phyloP scores from a whole-genome alignment of 2,797 vertebrate species.

The Triplophysa bombifrons region DNA sequence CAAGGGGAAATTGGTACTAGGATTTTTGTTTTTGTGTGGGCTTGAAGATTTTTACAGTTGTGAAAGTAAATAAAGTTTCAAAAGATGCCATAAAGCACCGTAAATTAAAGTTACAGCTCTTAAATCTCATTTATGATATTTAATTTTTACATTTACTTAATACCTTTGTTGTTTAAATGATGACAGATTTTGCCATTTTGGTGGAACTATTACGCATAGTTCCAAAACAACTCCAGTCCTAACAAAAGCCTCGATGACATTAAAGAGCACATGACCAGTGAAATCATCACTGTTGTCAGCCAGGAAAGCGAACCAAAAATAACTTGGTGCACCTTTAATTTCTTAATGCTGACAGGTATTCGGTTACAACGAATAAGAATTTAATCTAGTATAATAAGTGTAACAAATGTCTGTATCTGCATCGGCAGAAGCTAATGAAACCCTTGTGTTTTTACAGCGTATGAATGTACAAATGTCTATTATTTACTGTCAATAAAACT shows the following conservation, averaged over 20 bases:
- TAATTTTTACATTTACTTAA: neutral
- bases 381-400: neutral
- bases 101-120: too few species aligned
- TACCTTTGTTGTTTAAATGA: too few species aligned
- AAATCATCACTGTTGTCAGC: neutral
- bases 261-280: neutral
- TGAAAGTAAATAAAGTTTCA: too few species aligned
- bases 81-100: too few species aligned
- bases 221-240: neutral
- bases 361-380: neutral
- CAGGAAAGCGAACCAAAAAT: neutral
- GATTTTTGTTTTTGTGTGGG: too few species aligned
- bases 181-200: neutral
- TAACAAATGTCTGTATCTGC: neutral
- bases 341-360: neutral
- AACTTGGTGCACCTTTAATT: neutral
- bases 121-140: too few species aligned
- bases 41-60: too few species aligned
- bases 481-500: neutral
- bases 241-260: neutral
- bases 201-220: neutral
- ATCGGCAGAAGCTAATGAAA: neutral
- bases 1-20: too few species aligned
- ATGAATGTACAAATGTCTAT: neutral
- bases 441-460: neutral